phyloP scores from a whole-genome alignment of 1,140 invertebrate genomes.

The Dryas iulia region DNA sequence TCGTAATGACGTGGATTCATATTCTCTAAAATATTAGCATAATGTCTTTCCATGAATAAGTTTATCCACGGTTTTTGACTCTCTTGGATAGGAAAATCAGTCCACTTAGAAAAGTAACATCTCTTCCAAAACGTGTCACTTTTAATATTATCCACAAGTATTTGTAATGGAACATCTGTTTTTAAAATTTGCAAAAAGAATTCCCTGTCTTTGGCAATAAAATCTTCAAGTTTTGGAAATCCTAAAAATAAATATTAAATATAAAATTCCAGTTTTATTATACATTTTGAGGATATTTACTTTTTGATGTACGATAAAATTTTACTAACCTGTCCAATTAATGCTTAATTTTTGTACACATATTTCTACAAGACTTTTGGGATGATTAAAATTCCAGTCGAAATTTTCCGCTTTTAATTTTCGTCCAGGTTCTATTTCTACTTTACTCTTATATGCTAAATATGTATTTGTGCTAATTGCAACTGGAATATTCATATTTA shows the following conservation, averaged over 20 bases:
- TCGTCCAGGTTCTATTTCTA: constrained; percentile 46
- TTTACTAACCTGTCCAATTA: constrained; percentile 66
- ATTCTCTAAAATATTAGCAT: constrained; percentile 73
- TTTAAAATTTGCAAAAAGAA: constrained; percentile 71
- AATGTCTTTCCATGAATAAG: constrained; percentile 72
- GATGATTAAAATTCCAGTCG: constrained; percentile 63
- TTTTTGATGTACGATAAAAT: background rate
- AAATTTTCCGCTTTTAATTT: constrained; percentile 66
- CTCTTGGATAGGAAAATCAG: constrained; percentile 45
- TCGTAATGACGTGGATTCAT: constrained; percentile 76
- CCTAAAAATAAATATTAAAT: constrained; percentile 40
- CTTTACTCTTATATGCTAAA: constrained; percentile 56
- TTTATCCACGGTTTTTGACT: constrained; percentile 72
- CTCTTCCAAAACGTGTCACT: constrained; percentile 79
- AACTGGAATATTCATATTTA: constrained; percentile 53
- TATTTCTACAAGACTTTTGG: constrained; percentile 56
- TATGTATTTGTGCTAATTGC: constrained; percentile 58
- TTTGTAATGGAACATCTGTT: constrained; percentile 66
- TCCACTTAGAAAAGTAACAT: constrained; percentile 68
- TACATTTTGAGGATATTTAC: background rate
- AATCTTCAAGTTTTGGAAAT: constrained; percentile 51
- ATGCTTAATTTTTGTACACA: constrained; percentile 70
- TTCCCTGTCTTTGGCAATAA: constrained; percentile 71
- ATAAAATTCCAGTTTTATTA: background rate
- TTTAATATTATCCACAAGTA: constrained; percentile 72